Conservation (phyloP, 2,888 invertebrate genomes). For the Sipha maydis region DNA sequence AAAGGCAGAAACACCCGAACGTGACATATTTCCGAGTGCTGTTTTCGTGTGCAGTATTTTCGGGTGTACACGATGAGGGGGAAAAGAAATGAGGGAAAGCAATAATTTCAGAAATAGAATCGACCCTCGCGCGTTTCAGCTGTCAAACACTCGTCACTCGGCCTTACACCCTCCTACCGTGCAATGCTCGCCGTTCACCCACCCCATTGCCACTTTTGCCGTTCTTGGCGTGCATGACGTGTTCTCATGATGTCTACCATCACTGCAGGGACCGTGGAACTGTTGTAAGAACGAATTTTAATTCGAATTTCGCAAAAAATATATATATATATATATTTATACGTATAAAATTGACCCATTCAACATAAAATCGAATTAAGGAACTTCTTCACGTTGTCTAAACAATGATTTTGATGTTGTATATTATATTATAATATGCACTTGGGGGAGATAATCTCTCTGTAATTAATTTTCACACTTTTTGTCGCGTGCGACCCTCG, state of each 20-base stretch:
- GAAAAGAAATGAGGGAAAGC: constrained; percentile 34
- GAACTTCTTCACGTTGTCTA: neutral
- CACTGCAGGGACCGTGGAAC: neutral
- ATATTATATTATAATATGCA: constrained; percentile 2
- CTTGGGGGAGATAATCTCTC: constrained; percentile 25
- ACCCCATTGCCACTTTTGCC: neutral
- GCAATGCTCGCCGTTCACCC: too few species aligned
- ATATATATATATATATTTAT: neutral
- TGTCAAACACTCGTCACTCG: constrained; percentile 61
- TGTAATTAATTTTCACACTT: constrained; percentile 51
- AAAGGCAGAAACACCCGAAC: constrained; percentile 44
- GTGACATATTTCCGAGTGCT: constrained; percentile 58
- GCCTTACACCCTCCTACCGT: neutral
- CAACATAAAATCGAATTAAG: constrained; percentile 13
- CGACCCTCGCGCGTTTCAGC: constrained; percentile 58
- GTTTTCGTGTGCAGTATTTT: constrained; percentile 29
- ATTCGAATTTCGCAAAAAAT: constrained; percentile 1
- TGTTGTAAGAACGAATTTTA: constrained; percentile 2
- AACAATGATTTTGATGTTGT: constrained; percentile 20
- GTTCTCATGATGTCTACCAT: neutral
- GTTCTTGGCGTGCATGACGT: constrained; percentile 18
- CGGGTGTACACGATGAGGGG: neutral
- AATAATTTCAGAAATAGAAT: constrained; percentile 59
- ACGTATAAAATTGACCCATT: constrained; percentile 13
- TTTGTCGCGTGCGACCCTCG: neutral